These are phyloP conservation scores for Athrips mouffetella DNA, from an alignment of 2,888 invertebrate species.

Conservation along the genomic window DNA sequence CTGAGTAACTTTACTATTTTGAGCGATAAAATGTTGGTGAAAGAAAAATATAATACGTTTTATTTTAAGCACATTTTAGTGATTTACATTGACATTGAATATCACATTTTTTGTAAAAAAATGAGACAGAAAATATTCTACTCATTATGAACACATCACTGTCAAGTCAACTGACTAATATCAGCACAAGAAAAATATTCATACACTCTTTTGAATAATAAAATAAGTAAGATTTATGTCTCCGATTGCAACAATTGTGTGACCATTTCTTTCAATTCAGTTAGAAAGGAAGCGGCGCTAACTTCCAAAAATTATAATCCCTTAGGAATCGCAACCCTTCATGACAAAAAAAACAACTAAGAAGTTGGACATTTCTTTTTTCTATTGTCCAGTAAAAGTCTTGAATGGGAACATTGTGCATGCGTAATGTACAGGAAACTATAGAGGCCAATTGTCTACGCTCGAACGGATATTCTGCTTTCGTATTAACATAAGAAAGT, in stretches of 20 bases:
- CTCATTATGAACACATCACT: constrained; percentile 16
- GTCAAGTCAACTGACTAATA: constrained; percentile 21
- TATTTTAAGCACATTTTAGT: no score
- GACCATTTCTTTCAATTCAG: constrained; percentile 21
- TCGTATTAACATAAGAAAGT: constrained; percentile 45
- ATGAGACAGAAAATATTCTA: not conserved
- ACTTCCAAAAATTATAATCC: constrained; percentile 58
- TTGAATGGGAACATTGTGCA: constrained; percentile 61
- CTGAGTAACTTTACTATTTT: no score
- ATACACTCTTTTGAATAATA: constrained; percentile 20
- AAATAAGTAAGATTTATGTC: constrained; percentile 34
- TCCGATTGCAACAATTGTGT: constrained; percentile 38
- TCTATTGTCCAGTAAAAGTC: constrained; percentile 38
- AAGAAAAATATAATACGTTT: no score
- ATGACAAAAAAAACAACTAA: constrained; percentile 20
- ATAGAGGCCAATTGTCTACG: constrained; percentile 61
- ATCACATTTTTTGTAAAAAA: no score
- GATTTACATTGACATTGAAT: no score
- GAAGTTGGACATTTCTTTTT: constrained; percentile 33
- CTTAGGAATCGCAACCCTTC: constrained; percentile 56
- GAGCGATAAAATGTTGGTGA: no score
- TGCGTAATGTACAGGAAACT: constrained; percentile 62
- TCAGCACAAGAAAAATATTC: constrained; percentile 18
- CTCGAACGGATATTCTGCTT: constrained; percentile 47
- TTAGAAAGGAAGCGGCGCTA: constrained; percentile 58